Base-by-base conservation (phyloP, 1,140 invertebrate species). In the Rhysida immarginata region DNA sequence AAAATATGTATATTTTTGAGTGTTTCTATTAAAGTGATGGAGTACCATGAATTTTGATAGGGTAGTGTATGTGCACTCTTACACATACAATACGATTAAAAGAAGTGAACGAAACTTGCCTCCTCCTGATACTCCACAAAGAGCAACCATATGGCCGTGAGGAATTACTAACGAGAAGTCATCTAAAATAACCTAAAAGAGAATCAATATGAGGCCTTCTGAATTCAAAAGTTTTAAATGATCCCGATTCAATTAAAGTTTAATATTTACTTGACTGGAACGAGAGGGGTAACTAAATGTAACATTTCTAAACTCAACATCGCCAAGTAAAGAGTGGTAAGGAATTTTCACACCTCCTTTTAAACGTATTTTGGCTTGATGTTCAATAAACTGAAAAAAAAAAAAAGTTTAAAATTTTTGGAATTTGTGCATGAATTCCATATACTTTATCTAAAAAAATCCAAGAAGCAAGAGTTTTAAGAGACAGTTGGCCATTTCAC, bases 61-160 rank as follows among this genome's bases (percentile, higher is more conserved):
- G n/a, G n/a, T n/a, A n/a, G n/a, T n/a, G n/a, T n/a, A n/a, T n/a
- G n/a, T n/a, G n/a, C n/a, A n/a, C n/a, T n/a, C n/a, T n/a, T n/a
- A n/a, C n/a, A n/a, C n/a, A n/a, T n/a, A n/a, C n/a, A n/a, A n/a
- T n/a, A n/a, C n/a, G n/a, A n/a, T n/a, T n/a, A n/a, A n/a, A n/a
- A n/a, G n/a, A n/a, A n/a, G n/a, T n/a, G n/a, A n/a, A n/a, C n/a
- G n/a, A n/a, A n/a, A n/a, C n/a, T n/a, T n/a, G n/a, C n/a, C n/a
- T n/a, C n/a, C n/a, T n/a, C n/a, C n/a, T n/a, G n/a, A n/a, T n/a
- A 83, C 75, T 21, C 92, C 92, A 55, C 94, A 91, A 48, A 96
- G 78, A 13, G 91, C 92, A 1, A 95, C 82, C 1, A 87, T 84
- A 74, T 85, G 83, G n/a, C 91, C 91, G 18, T 84, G 78, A 2